These are phyloP conservation scores for Crotalus horridus DNA, from an alignment of 2,113 vertebrate genomes.

Conservation along the genomic window DNA sequence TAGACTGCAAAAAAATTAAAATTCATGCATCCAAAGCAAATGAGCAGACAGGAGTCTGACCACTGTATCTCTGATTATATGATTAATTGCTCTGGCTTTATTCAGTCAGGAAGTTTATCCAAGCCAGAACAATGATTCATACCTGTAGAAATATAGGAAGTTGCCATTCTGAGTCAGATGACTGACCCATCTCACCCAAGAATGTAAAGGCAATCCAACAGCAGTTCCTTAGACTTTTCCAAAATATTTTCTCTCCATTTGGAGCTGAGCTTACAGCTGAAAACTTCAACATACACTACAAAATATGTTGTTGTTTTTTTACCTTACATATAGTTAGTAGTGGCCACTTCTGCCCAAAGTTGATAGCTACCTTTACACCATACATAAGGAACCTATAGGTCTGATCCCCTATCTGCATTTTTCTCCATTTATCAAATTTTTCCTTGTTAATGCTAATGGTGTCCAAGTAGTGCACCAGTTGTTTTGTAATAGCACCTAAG, in stretches of 20 bases:
- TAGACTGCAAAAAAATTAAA: not conserved
- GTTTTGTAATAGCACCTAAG: not conserved
- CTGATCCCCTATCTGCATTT: not conserved
- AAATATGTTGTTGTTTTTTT: not conserved
- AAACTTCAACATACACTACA: not conserved
- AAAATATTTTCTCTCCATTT: not conserved
- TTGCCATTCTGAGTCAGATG: not conserved
- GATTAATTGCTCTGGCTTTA: not conserved
- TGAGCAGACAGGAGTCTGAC: not conserved
- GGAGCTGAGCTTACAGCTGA: not conserved
- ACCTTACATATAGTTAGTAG: not conserved
- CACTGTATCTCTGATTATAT: not conserved
- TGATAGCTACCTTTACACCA: not conserved
- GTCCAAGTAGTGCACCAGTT: not conserved
- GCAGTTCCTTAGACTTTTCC: not conserved
- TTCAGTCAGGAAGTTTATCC: not conserved
- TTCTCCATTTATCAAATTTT: not conserved
- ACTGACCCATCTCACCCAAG: not conserved
- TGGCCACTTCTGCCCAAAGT: not conserved
- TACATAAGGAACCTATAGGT: not conserved
- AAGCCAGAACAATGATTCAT: not conserved
- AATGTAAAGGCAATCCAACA: not conserved
- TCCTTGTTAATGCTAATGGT: not conserved
- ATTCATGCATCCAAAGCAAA: not conserved
- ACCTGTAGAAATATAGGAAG: not conserved